These are phyloP conservation scores for Hybognathus amarus DNA, from an alignment of 2,797 vertebrate species.

Conservation along the genomic window DNA sequence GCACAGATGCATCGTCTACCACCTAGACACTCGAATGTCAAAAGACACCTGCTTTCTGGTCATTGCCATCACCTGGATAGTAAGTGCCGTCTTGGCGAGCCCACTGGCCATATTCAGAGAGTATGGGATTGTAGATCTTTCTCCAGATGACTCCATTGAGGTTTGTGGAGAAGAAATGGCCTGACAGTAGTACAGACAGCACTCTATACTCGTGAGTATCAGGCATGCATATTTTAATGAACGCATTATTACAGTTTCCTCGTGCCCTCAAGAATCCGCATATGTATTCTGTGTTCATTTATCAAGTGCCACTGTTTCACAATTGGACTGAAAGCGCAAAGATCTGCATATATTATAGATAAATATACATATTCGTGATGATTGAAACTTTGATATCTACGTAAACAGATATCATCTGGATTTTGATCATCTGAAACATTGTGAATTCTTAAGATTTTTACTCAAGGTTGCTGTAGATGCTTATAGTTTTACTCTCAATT, in stretches of 20 bases:
- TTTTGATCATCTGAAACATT: not conserved
- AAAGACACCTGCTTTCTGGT: conserved; percentile 89
- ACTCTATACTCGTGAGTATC: conserved; percentile 79
- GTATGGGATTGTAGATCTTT: conserved; percentile 85
- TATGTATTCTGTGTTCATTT: conserved; percentile 14
- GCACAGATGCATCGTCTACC: conserved; percentile 89
- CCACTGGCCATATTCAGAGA: conserved; percentile 95
- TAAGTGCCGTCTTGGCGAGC: conserved; percentile 89
- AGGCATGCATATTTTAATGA: conserved; percentile 37
- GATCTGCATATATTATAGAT: not conserved
- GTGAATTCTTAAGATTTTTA: not conserved
- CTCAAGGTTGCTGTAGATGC: not conserved
- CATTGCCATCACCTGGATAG: conserved; percentile 88
- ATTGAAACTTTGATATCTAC: not conserved
- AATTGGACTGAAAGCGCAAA: not conserved
- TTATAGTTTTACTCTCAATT: not conserved
- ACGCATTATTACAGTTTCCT: conserved; percentile 12
- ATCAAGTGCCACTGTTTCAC: not conserved
- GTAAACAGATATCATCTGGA: not conserved
- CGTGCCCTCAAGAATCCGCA: not conserved
- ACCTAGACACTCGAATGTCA: conserved; percentile 91
- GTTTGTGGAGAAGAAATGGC: conserved; percentile 93
- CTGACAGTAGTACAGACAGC: conserved; percentile 83
- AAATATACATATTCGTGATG: not conserved
- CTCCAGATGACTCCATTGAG: conserved; percentile 84